Conservation (phyloP, 2,888 invertebrate species). For the Clepsis dumicolana region DNA sequence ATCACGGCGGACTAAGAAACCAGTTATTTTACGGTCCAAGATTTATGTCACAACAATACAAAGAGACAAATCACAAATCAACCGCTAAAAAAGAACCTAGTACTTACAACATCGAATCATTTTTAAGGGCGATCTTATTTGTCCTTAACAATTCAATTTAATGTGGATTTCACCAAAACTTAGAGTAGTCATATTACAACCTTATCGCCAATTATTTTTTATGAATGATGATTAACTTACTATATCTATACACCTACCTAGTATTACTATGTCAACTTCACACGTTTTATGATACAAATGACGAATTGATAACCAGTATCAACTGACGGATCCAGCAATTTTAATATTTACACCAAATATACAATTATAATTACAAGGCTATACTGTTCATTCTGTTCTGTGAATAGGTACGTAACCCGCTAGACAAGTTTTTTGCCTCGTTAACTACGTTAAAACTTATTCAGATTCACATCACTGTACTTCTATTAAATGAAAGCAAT, state of each 20-base stretch:
- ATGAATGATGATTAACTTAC: no score
- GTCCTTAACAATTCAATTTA: no score
- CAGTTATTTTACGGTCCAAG: no score
- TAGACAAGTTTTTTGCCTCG: conserved; percentile 7
- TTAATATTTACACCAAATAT: no score
- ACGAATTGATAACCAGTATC: conserved; percentile 4
- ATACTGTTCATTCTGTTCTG: neutral
- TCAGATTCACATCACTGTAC: neutral
- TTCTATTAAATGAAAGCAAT: neutral
- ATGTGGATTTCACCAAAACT: no score
- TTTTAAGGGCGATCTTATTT: no score
- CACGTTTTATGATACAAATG: neutral
- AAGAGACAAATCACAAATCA: no score
- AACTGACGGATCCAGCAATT: neutral
- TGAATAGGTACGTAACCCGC: conserved; percentile 4
- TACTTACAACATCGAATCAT: no score
- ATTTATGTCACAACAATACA: no score
- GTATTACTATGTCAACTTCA: neutral
- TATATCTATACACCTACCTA: neutral
- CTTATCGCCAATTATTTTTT: neutral
- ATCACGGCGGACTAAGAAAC: no score
- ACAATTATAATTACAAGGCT: no score
- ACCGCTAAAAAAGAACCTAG: no score
- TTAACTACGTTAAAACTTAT: neutral
- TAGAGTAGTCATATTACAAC: neutral